Percentiles rank a stretch among this genome's conserved stretches.
These are phyloP conservation scores for Bombus pascuorum DNA, from an alignment of 1,140 invertebrate genomes.

Conservation along the genomic window DNA sequence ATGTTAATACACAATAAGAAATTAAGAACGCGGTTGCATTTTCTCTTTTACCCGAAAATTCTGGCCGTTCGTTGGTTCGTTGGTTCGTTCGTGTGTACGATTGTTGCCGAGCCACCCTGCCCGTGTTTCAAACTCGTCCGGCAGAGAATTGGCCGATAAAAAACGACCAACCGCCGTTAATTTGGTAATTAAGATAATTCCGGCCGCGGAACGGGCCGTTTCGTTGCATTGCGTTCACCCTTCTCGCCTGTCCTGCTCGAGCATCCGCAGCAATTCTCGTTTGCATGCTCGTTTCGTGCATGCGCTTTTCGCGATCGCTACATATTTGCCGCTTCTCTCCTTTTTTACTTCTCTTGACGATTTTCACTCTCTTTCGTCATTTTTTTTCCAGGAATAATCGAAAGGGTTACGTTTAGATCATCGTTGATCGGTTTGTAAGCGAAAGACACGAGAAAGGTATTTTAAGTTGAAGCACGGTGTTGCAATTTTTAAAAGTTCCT, in stretches of 20 bases:
- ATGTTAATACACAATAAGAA: conserved; percentile 80
- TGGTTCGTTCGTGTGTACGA: conserved; percentile 19
- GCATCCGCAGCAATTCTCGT: neutral
- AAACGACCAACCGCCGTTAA: conserved; percentile 54
- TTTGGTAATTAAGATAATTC: conserved; percentile 56
- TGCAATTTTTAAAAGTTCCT: too few species aligned
- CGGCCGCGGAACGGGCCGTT: conserved; percentile 2
- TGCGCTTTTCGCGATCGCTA: neutral
- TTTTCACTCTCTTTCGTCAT: too few species aligned
- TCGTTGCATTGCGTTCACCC: conserved; percentile 5
- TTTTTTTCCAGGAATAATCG: neutral
- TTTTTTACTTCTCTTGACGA: neutral
- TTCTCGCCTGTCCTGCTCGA: conserved; percentile 1
- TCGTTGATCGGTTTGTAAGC: neutral
- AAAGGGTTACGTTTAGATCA: neutral
- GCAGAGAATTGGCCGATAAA: conserved; percentile 51
- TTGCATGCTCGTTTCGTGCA: conserved; percentile 20
- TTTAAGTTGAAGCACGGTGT: too few species aligned
- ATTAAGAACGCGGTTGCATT: conserved; percentile 70
- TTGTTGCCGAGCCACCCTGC: conserved; percentile 19
- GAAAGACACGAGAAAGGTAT: too few species aligned
- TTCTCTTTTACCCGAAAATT: conserved; percentile 38
- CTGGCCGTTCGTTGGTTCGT: neutral
- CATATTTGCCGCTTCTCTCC: neutral
- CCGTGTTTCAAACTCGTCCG: conserved; percentile 53